Evolutionary conservation across 2,113 vertebrate genomes (phyloP).

Genomic region (Brevimyrus niger): DNA sequence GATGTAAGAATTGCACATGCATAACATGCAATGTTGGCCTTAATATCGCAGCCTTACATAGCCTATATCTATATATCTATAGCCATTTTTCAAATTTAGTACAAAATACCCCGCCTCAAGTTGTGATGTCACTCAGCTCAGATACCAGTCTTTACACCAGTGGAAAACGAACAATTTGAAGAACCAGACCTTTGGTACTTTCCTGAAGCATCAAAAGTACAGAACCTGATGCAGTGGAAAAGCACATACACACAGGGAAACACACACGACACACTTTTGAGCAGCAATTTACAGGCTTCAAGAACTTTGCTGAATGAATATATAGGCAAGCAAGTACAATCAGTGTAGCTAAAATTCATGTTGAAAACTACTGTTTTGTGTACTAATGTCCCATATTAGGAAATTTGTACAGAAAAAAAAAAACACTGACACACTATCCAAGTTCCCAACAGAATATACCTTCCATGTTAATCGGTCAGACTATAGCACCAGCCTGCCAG

Average conservation of each 20-base stretch:
- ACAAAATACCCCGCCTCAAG: background rate
- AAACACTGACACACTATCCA: background rate
- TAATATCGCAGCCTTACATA: background rate
- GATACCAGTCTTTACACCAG: too few species aligned
- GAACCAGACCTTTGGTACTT: too few species aligned
- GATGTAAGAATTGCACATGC: background rate
- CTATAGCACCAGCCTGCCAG: background rate
- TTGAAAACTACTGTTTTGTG: background rate
- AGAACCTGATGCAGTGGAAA: background rate
- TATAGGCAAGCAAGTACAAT: background rate
- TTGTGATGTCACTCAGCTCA: too few species aligned
- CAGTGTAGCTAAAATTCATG: background rate
- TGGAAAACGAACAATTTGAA: too few species aligned
- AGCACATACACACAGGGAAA: background rate
- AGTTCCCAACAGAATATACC: background rate
- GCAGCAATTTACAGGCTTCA: background rate
- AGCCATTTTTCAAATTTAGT: background rate
- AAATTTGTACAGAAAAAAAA: background rate
- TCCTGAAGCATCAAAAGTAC: background rate
- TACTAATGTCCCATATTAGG: background rate
- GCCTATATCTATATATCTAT: too few species aligned
- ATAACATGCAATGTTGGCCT: too few species aligned
- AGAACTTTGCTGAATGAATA: background rate
- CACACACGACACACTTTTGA: background rate
- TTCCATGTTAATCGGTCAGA: background rate